Conservation (phyloP, 2,888 invertebrate genomes). For the Nomada lathburiana region DNA sequence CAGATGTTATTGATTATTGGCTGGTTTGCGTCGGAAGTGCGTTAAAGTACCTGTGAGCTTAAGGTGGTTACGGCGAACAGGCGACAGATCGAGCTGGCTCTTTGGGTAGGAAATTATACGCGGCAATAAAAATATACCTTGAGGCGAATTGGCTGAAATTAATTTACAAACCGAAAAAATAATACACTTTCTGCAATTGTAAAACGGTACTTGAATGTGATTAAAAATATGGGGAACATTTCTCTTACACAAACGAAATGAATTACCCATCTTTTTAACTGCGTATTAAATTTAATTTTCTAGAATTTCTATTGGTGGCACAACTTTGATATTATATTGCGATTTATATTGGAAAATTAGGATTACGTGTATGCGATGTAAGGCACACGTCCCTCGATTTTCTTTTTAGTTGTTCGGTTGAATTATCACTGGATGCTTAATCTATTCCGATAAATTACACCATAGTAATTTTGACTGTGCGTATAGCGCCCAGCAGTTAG, state of each 20-base stretch:
- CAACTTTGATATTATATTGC: too few relatives aligned
- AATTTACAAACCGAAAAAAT: not conserved
- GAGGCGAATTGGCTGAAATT: not conserved
- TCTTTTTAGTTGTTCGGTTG: not conserved
- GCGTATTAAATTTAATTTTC: not conserved
- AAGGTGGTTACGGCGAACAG: conserved; percentile 35
- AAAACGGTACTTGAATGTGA: too few relatives aligned
- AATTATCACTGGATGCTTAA: not conserved
- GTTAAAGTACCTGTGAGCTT: conserved; percentile 37
- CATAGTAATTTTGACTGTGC: not conserved
- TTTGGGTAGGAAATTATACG: not conserved
- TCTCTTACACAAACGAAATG: too few relatives aligned
- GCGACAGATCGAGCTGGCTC: not conserved
- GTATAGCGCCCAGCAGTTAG: not conserved
- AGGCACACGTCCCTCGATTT: not conserved
- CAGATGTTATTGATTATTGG: conserved; percentile 54
- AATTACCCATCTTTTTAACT: not conserved
- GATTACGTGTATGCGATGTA: too few relatives aligned
- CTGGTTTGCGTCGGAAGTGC: conserved; percentile 29
- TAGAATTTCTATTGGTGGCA: too few relatives aligned
- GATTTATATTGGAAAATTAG: too few relatives aligned
- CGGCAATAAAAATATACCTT: not conserved
- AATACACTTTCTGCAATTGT: not conserved
- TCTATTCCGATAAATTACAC: not conserved
- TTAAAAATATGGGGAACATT: not conserved